These are phyloP conservation scores for Pomatorhinus ruficollis DNA, from an alignment of 2,113 vertebrate genomes.

Conservation along the genomic window DNA sequence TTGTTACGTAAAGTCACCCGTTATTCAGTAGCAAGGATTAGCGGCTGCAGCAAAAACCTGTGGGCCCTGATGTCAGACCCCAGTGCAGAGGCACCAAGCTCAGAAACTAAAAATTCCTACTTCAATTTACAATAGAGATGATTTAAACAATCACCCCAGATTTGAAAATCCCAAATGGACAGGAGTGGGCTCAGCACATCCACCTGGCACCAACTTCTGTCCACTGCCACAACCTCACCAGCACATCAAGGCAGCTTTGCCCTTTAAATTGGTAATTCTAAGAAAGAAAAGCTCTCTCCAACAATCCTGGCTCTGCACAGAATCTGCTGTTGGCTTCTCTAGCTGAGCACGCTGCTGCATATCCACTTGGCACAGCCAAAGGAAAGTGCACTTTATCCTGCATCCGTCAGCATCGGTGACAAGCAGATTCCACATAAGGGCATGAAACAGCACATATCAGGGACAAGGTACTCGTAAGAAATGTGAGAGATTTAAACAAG, in stretches of 20 bases:
- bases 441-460: constrained; percentile 13
- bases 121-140: neutral
- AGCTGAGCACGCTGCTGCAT: neutral
- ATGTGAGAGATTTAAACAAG: constrained; percentile 3
- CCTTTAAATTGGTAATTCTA: neutral
- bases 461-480: neutral
- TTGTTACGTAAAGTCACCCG: neutral
- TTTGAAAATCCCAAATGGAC: neutral
- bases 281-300: neutral
- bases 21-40: neutral
- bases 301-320: neutral
- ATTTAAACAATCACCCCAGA: neutral
- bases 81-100: neutral
- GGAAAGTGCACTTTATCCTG: constrained; percentile 61
- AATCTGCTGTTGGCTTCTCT: neutral
- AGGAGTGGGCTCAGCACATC: fast-evolving
- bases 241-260: neutral
- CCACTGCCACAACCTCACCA: neutral
- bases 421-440: constrained; percentile 60
- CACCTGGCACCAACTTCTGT: neutral
- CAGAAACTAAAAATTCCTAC: neutral
- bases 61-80: neutral
- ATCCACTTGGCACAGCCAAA: constrained; percentile 49
- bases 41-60: neutral
- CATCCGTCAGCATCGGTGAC: constrained; percentile 41